Base-by-base conservation (phyloP, 2,797 vertebrate genomes). In the Hephaestus fuliginosus region DNA sequence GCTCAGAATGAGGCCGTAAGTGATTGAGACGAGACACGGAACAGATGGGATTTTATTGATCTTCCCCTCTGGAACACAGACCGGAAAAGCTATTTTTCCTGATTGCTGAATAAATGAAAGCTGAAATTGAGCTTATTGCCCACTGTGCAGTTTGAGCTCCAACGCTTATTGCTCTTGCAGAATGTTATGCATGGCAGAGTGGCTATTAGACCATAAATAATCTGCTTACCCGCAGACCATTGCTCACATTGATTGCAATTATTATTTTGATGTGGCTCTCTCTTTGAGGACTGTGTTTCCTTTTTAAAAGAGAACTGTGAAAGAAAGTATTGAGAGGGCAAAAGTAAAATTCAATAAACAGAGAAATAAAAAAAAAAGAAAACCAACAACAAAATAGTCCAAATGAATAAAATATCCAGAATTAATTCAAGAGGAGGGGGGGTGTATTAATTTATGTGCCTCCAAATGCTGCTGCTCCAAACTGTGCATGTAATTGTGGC, bases 81-180 rank as follows among this genome's bases (percentile, higher is more conserved):
- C 88, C 51, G 80, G 88, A 89, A 89, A 88, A 81, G 83, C 83
- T 48, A 81, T 91, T 86, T 88, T 87, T 84, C 80, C 80, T 86
- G 60, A 87, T 86, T 85, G 76, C 84, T 72, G 71, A 87, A 86
- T 90, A 89, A 91, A 91, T 86, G 58, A 89, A 89, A 83, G 64
- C 79, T 83, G 85, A 88, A 85, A 90, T 81, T 86, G 81, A 86
- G 74, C 79, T 86, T 66, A 81, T 85, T 86, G 67, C 67, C 78
- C 44, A 64, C 57, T 78, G 72, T 83, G 85, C 48, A 46, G 64
- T 71, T 84, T 82, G 25, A 85, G 70, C 64, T 68, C 8, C 75
- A 68, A 65, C 64, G 56, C 46, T 52, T 58, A 71, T 72, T 76
- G 57, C 55, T 56, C 60, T 53, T 61, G 65, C 78, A 70, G 48